Conservation (phyloP, 2,113 vertebrate genomes). For the cattle (Bos taurus) region DNA sequence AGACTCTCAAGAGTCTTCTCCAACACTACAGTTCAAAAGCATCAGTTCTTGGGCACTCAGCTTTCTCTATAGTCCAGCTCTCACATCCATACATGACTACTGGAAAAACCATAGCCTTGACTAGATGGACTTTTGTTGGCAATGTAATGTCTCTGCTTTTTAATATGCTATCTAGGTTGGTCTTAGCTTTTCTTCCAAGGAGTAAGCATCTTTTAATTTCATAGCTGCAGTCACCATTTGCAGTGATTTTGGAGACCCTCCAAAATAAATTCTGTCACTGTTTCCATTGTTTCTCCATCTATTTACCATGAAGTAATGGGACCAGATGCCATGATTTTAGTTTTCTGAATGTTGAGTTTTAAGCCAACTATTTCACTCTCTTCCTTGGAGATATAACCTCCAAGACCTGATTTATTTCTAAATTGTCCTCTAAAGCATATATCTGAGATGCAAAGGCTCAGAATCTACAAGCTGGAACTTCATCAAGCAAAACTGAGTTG, state of each 20-base stretch:
- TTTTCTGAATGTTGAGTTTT: background rate
- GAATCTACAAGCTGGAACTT: conserved; percentile 19
- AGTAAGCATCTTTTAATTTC: background rate
- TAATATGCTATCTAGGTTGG: background rate
- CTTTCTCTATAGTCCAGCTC: background rate
- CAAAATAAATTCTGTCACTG: background rate
- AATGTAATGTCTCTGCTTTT: background rate
- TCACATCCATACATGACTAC: background rate
- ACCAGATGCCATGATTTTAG: background rate
- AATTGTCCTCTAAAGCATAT: background rate
- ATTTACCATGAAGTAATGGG: background rate
- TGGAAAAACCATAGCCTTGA: background rate
- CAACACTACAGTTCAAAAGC: background rate
- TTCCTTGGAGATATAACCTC: background rate
- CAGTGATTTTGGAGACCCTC: background rate
- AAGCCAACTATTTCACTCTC: background rate
- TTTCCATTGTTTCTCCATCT: background rate
- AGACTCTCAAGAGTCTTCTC: background rate
- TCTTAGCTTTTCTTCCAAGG: background rate
- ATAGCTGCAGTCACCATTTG: background rate
- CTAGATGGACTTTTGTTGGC: background rate
- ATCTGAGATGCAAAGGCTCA: conserved; percentile 32
- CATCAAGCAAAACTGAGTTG: conserved; percentile 47
- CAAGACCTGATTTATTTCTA: background rate
- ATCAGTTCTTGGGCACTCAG: rapidly evolving